Base-by-base conservation (phyloP, 2,113 vertebrate genomes). In the Heterotilapia buettikoferi region DNA sequence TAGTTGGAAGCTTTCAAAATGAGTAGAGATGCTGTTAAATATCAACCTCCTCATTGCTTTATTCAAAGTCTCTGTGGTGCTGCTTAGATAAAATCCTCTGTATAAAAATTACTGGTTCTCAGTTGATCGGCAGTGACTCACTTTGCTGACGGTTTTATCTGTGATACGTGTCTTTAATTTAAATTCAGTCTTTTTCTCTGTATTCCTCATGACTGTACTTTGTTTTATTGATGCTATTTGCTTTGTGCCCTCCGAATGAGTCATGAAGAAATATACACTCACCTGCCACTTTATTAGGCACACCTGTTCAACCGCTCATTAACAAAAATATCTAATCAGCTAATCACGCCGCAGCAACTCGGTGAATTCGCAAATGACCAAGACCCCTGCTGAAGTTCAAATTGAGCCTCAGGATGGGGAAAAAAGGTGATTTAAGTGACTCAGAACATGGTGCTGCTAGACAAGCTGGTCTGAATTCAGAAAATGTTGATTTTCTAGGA, bases 81-180 rank as follows among this genome's bases (percentile, higher is more conserved):
- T 26, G 2, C 45, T 78, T 78, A n/a, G 26, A 52, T 83, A 56
- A 86, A 63, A 33, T 1, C 5, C 56, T 26, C 29, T 43, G 14
- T 29, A 57, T 21, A 84, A 52, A 86, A 86, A 90, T 61, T 2
- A 57, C 7, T 80, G 50, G 7, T 66, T 63, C 19, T 71, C 82
- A 40, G 21, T 19, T 66, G 40, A 59, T 19, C 53, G 45, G 54
- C 81, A 83, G 84, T 26, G 33, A 52, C 45, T 56, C 8, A 21
- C 38, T 82, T 45, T 24, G 33, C 36, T 84, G 76, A 84, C 31
- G 68, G 40, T 81, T 83, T 73, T 7, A 71, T 68, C 7, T 47
- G 33, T 1, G 21, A 50, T 40, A 21, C 33, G 3, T 84, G 63
- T 45, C 50, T 56, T 21, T 56, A 19, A 63, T 63, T 85, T 43